Percentiles rank a stretch among this genome's conserved stretches.
These are phyloP conservation scores for Orchesellides sinensis DNA, from an alignment of 2,888 invertebrate species.

Conservation along the genomic window DNA sequence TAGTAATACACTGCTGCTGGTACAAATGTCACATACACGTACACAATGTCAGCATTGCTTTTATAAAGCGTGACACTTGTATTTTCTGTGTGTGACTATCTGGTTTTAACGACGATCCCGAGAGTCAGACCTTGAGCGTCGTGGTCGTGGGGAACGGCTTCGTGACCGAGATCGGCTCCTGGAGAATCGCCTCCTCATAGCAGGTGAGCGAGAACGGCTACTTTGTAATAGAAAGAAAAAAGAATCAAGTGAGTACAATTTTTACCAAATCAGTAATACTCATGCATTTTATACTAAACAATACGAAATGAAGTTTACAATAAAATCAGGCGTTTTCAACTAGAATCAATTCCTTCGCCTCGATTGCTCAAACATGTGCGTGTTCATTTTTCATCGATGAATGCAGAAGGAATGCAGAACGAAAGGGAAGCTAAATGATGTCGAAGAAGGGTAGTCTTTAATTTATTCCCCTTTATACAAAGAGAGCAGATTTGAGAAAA, in stretches of 20 bases:
- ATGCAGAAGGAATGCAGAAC: conserved; percentile 19
- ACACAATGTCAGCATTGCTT: background rate
- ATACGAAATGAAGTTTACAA: conserved; percentile 38
- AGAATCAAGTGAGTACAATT: conserved; percentile 5
- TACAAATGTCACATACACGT: too few relatives aligned
- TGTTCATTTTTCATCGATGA: conserved; percentile 25
- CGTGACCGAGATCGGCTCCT: conserved; percentile 73
- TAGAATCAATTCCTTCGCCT: conserved; percentile 25
- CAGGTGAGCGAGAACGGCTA: conserved; percentile 73
- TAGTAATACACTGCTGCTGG: too few relatives aligned
- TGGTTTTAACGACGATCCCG: conserved; percentile 71
- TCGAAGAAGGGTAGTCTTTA: background rate
- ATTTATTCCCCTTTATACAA: background rate
- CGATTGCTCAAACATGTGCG: conserved; percentile 21
- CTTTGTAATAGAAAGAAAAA: conserved; percentile 52
- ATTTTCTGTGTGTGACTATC: background rate
- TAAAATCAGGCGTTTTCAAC: conserved; percentile 36
- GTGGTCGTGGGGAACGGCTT: conserved; percentile 69
- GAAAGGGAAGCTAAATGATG: background rate
- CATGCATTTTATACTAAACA: background rate
- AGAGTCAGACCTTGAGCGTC: conserved; percentile 72
- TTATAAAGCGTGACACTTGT: background rate
- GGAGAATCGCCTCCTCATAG: too few relatives aligned
- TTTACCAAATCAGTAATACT: background rate
- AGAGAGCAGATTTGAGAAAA: conserved; percentile 7